These are phyloP conservation scores for Cryptoblepharus egeriae DNA, from an alignment of 2,797 vertebrate species.

Conservation along the genomic window DNA sequence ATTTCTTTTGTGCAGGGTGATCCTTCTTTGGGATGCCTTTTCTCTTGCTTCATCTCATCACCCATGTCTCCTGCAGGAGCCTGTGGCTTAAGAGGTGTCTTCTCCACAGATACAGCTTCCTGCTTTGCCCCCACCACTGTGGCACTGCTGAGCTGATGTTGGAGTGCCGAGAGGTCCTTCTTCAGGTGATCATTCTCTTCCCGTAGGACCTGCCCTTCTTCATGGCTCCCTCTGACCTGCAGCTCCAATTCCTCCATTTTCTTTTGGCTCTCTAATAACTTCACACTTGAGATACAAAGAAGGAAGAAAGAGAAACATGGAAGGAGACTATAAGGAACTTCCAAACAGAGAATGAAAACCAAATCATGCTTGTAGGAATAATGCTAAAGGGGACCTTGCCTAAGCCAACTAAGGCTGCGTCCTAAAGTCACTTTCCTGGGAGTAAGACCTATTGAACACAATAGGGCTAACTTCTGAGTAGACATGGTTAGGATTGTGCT, in stretches of 20 bases:
- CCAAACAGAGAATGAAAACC: no score
- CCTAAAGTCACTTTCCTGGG: no score
- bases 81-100: constrained; percentile 46
- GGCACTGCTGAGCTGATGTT: constrained; percentile 70
- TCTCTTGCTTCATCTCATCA: constrained; percentile 80
- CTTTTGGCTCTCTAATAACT: constrained; percentile 64
- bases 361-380: no score
- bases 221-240: constrained; percentile 56
- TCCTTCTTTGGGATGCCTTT: constrained; percentile 18
- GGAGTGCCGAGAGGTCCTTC: neutral
- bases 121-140: constrained; percentile 65
- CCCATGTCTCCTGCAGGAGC: constrained; percentile 63
- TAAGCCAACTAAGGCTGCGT: no score
- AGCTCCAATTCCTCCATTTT: constrained; percentile 70
- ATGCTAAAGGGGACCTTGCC: no score
- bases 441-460: no score
- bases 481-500: no score
- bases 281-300: constrained; percentile 61
- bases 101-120: constrained; percentile 56
- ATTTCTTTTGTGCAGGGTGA: neutral
- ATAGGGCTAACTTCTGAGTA: no score
- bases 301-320: neutral
- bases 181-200: constrained; percentile 66
- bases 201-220: constrained; percentile 58
- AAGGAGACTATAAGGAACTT: neutral